Conservation (phyloP, 2,888 invertebrate genomes). For the Epirrita christyi region DNA sequence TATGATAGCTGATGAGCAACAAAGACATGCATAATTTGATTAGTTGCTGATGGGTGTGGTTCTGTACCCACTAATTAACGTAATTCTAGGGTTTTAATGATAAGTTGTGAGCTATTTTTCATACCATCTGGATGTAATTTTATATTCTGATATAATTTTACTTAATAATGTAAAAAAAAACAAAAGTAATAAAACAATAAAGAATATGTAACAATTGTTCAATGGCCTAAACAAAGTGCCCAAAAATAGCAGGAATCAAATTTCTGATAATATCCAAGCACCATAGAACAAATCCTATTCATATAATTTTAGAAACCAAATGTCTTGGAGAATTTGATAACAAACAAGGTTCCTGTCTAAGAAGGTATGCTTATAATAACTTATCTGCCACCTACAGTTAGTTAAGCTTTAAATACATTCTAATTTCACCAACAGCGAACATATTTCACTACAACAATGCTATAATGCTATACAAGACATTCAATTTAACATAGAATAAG, state of each 20-base stretch:
- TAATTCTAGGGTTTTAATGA: conserved; percentile 71
- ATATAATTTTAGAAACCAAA: too few species aligned
- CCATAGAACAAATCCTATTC: background rate
- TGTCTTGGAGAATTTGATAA: too few species aligned
- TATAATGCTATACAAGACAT: conserved; percentile 11
- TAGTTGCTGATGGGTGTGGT: conserved; percentile 70
- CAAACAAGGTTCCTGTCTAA: background rate
- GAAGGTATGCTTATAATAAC: conserved; percentile 20
- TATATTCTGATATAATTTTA: too few species aligned
- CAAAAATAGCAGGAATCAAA: too few species aligned
- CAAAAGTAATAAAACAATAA: too few species aligned
- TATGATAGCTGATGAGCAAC: conserved; percentile 37
- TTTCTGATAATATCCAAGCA: too few species aligned
- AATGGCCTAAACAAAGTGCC: too few species aligned
- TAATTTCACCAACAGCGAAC: conserved; percentile 31
- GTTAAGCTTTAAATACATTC: conserved; percentile 34
- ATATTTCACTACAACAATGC: conserved; percentile 27
- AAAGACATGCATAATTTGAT: conserved; percentile 63
- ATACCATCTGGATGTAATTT: conserved; percentile 17
- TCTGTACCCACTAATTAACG: conserved; percentile 72
- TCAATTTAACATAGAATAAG: conserved; percentile 12
- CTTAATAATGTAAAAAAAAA: too few species aligned
- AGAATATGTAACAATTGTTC: too few species aligned
- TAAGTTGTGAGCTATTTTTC: conserved; percentile 64
- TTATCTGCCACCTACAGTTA: conserved; percentile 40